A percentile compares a stretch with the other conserved stretches of the same genome.
Evolutionary conservation across 1,140 invertebrate genomes (phyloP).

Genomic region (Zelostemma sp.): DNA sequence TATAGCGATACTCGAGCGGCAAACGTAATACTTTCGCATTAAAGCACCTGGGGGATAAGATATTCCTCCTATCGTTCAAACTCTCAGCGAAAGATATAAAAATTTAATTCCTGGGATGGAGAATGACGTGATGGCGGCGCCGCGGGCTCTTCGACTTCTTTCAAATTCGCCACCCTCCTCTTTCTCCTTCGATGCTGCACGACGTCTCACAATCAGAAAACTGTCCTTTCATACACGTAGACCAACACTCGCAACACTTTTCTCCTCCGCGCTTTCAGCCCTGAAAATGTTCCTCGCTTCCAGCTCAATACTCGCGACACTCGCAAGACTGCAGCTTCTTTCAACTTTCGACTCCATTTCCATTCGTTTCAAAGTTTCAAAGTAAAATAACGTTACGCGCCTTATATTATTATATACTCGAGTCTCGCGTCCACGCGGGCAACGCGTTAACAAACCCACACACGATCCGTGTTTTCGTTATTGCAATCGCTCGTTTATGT

Average conservation of each 20-base stretch:
- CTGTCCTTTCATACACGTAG: conserved; percentile 33
- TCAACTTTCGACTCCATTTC: neutral
- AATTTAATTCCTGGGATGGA: conserved; percentile 67
- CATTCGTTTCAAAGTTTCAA: too few relatives aligned
- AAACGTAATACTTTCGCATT: conserved; percentile 52
- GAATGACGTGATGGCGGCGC: conserved; percentile 62
- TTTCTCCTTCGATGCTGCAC: conserved; percentile 39
- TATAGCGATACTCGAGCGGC: too few relatives aligned
- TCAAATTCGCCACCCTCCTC: conserved; percentile 45
- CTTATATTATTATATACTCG: too few relatives aligned
- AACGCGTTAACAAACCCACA: too few relatives aligned
- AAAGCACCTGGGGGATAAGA: conserved; percentile 40
- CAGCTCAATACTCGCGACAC: neutral
- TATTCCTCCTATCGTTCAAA: conserved; percentile 63
- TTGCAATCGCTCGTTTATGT: too few relatives aligned
- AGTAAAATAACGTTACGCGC: too few relatives aligned
- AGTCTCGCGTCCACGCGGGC: too few relatives aligned
- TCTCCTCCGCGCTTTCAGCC: conserved; percentile 7
- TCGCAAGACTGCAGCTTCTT: too few relatives aligned
- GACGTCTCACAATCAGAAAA: conserved; percentile 13
- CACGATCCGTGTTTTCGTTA: too few relatives aligned
- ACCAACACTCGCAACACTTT: conserved; percentile 13
- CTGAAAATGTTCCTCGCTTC: conserved; percentile 8
- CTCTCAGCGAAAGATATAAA: conserved; percentile 70
- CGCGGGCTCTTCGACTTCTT: conserved; percentile 56